A percentile compares a stretch with the other conserved stretches of the same genome.
phyloP scores from a whole-genome alignment of 2,113 vertebrate genomes.

The Clinocottus analis region DNA sequence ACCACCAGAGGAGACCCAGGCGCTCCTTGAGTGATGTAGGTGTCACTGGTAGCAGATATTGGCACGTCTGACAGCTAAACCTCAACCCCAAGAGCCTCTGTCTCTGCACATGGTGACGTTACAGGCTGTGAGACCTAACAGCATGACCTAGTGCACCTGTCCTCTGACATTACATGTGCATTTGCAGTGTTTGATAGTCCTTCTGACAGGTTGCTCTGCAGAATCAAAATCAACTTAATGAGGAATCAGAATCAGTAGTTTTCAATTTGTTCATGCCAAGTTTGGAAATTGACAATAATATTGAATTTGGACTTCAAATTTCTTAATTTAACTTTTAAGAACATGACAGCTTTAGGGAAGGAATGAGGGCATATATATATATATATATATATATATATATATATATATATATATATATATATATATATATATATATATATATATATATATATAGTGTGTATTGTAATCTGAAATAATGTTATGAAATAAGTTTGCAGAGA shows the following conservation, averaged over 20 bases:
- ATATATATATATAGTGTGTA: too few relatives aligned
- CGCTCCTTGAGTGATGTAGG: constrained; percentile 75
- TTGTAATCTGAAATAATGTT: background rate
- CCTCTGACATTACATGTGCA: background rate
- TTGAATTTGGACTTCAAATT: background rate
- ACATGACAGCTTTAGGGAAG: background rate
- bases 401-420: too few relatives aligned
- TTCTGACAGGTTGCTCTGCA: background rate
- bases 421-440: too few relatives aligned
- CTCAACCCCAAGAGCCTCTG: background rate
- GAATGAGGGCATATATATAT: background rate
- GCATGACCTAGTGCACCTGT: background rate
- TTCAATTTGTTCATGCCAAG: background rate
- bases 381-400: too few relatives aligned
- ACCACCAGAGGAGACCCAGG: constrained; percentile 78
- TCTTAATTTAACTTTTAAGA: background rate
- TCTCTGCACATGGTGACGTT: background rate
- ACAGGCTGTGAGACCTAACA: constrained; percentile 4
- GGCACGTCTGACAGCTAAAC: background rate
- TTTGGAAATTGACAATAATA: too few relatives aligned
- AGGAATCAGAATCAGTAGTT: background rate
- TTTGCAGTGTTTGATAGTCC: background rate
- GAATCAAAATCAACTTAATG: background rate
- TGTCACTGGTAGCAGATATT: constrained; percentile 22
- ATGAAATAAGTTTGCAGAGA: background rate